phyloP scores from a whole-genome alignment of 2,888 invertebrate genomes.

The Leptinotarsa rubiginosa region DNA sequence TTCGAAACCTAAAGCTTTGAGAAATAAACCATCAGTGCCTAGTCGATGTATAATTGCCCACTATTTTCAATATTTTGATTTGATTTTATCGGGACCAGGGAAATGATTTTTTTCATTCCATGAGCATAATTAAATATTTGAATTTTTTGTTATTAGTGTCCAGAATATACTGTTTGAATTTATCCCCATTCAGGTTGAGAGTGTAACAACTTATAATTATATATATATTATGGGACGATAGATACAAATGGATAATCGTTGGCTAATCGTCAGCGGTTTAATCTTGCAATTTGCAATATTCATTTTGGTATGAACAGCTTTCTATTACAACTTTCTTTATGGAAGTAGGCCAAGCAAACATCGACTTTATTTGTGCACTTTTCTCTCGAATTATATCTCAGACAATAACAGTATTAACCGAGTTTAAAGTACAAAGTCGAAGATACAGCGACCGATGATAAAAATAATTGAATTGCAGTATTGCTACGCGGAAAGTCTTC shows the following conservation, averaged over 20 bases:
- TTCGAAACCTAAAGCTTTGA: too few species aligned
- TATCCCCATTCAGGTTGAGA: too few species aligned
- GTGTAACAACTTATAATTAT: not conserved
- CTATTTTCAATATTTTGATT: too few species aligned
- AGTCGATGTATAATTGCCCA: too few species aligned
- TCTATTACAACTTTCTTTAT: slow-evolving; percentile 3
- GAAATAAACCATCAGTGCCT: too few species aligned
- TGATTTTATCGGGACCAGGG: too few species aligned
- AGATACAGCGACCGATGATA: slow-evolving; percentile 3
- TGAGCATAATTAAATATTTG: too few species aligned
- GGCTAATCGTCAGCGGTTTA: not conserved
- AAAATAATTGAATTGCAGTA: slow-evolving; percentile 1
- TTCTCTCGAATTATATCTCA: slow-evolving; percentile 7
- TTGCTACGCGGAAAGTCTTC: not conserved
- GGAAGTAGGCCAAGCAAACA: slow-evolving; percentile 5
- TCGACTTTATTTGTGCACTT: slow-evolving; percentile 11
- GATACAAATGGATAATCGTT: not conserved
- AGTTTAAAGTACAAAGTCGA: slow-evolving; percentile 17
- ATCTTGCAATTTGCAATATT: not conserved
- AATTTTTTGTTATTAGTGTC: too few species aligned
- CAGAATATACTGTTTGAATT: too few species aligned
- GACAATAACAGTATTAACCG: not conserved
- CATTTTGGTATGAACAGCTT: not conserved
- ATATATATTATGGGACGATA: not conserved
- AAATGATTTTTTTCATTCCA: too few species aligned